phyloP scores from a whole-genome alignment of 2,888 invertebrate species.

The Ennomos erosarius region DNA sequence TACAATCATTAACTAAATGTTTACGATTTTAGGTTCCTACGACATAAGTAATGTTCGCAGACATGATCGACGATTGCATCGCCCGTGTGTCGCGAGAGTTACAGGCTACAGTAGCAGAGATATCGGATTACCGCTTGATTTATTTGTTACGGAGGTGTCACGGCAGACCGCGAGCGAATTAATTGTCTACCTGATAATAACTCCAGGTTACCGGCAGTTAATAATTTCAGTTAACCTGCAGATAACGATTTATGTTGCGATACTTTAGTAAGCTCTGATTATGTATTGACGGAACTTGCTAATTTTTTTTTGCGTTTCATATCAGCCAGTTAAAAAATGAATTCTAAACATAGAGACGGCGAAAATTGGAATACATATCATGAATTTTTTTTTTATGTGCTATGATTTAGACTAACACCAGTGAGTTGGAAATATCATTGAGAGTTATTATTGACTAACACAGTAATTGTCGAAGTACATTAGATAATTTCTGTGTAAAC shows the following conservation, averaged over 20 bases:
- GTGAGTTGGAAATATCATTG: no score
- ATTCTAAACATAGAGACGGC: no score
- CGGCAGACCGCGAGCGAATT: conserved; percentile 54
- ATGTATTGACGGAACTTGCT: no score
- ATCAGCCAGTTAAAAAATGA: no score
- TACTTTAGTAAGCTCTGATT: neutral
- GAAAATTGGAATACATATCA: no score
- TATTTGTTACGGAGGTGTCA: conserved; percentile 62
- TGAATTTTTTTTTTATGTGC: no score
- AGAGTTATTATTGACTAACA: no score
- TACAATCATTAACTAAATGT: neutral
- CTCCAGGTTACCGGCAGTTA: conserved; percentile 55
- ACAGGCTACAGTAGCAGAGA: conserved; percentile 49
- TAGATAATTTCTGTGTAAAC: no score
- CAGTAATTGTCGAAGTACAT: no score
- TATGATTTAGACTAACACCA: no score
- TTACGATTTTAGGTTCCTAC: no score
- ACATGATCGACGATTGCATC: conserved; percentile 16
- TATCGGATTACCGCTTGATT: conserved; percentile 66
- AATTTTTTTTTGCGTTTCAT: no score
- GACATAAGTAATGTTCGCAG: conserved; percentile 4
- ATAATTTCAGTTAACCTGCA: conserved; percentile 56
- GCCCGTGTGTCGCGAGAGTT: conserved; percentile 41
- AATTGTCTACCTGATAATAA: conserved; percentile 64
- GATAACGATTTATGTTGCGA: conserved; percentile 45